Conservation (phyloP, 2,888 invertebrate genomes). For the Acrobasis repandana region DNA sequence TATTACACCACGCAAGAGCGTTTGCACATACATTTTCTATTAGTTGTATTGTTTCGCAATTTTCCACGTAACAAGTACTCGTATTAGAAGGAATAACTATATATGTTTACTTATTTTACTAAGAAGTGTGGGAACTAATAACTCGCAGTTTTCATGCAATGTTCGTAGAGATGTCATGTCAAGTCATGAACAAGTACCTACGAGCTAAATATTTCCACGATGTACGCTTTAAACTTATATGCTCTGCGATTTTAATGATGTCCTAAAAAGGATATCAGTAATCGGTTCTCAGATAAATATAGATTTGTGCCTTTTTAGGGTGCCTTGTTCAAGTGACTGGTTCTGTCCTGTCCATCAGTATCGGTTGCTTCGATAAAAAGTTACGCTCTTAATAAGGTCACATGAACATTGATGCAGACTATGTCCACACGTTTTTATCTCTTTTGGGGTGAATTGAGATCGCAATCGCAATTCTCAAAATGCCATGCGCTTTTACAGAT, state of each 20-base stretch:
- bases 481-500: too few species aligned
- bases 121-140: too few species aligned
- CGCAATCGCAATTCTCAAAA: too few species aligned
- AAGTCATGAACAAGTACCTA: not conserved
- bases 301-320: conserved; percentile 22
- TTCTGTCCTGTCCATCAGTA: conserved; percentile 8
- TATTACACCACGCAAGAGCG: too few species aligned
- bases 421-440: not conserved
- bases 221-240: not conserved
- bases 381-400: conserved; percentile 1
- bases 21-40: too few species aligned
- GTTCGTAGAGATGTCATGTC: not conserved
- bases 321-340: conserved; percentile 4
- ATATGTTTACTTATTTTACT: too few species aligned
- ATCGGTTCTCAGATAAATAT: conserved; percentile 17
- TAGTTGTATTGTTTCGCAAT: not conserved
- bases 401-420: not conserved
- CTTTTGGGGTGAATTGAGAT: too few species aligned
- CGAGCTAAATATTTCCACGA: not conserved
- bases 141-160: too few species aligned
- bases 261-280: conserved; percentile 23
- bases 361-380: conserved; percentile 1
- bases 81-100: too few species aligned
- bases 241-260: conserved; percentile 20
- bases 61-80: not conserved